Base-by-base conservation (phyloP, 2,888 invertebrate genomes). In the Phengaris arion region DNA sequence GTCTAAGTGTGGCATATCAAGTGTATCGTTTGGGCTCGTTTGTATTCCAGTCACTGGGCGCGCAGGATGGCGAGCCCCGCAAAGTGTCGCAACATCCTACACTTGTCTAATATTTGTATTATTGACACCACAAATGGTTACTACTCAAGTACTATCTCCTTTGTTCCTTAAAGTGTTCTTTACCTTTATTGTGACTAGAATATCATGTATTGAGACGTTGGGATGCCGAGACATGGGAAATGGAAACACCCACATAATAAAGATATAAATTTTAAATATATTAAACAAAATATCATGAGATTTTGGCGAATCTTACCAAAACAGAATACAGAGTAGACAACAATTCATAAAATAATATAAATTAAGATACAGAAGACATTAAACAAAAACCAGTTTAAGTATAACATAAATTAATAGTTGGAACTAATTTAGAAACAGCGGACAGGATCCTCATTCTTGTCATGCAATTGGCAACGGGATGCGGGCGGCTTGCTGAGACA, bases 31-130 rank as follows among this genome's bases (percentile, higher is more conserved):
- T 83, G 84, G 81, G 81, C 77, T 81, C 78, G 87, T 92, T 83
- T 84, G 84, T 88, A 91, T 92, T 89, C 91, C 82, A 82, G 80
- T 78, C 89, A 85, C 86, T 86, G 78, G 75, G 35, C 78, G 77
- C 79, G 80, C 84, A 86, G 89, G 91, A 90, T 89, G 88, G 90
- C 89, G 87, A 89, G 90, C 89, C 84, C 88, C 89, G 86, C 89
- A 89, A 86, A 86, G 87, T 89, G 89, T 85, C 87, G 85, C 82
- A 85, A 86, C 88, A 89, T 90, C 89, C 89, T 88, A 88, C 80
- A 87, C 84, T 81, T 87, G 86, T 86, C 85, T 86, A 85, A 88
- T 89, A 88, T 90, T 88, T 88, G 85, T 87, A 87, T 89, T 89
- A 90, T 88, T 87, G 79, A 80, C 79, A 81, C 80, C 77, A 77